Base-by-base conservation (phyloP, 2,888 invertebrate species). In the Spodoptera exigua region DNA sequence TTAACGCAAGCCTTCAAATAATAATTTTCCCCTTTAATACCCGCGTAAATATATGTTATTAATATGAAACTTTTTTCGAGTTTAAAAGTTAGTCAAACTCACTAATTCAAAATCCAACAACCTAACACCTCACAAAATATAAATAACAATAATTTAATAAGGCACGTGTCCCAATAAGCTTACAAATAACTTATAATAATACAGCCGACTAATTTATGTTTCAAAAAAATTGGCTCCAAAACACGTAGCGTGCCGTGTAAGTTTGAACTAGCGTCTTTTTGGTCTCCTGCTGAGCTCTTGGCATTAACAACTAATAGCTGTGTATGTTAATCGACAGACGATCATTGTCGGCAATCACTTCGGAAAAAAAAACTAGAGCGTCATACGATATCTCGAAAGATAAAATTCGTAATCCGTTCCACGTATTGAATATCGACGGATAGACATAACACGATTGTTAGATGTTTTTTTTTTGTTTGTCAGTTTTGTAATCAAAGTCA, bases 231-330 rank as follows among this genome's bases (percentile, higher is more conserved):
- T 53, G 35, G 59, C 63, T 64, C 58, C 43, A 44, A 14, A 46
- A 51, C 60, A 55, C 59, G 70, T 62, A 54, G 39, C 55, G 35
- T 71, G 58, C 66, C 76, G 72, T 77, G 79, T 75, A 61, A 70
- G 77, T 77, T 76, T 76, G 70, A 64, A 71, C 64, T 65, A 70
- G 61, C 69, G 70, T 56, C 57, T 61, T 59, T 57, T 44, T 62
- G 63, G 68, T 66, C 82, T 71, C 89, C 89, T 78, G 88, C 86
- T 76, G 89, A 43, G 84, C 73, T 69, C 69, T 79, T 82, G 84
- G 82, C 85, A 79, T 85, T 84, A 80, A 82, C 85, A 76, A 81
- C 85, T 87, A 86, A 87, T 87, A 82, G 78, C 80, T 75, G 80
- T 75, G 80, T 79, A 84, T 79, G 83, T 81, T 86, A 86, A 87